Percentiles rank a stretch among this genome's conserved stretches.
Evolutionary conservation across 2,113 vertebrate genomes (phyloP).

Genomic region (Gymnocephalus cernua): DNA sequence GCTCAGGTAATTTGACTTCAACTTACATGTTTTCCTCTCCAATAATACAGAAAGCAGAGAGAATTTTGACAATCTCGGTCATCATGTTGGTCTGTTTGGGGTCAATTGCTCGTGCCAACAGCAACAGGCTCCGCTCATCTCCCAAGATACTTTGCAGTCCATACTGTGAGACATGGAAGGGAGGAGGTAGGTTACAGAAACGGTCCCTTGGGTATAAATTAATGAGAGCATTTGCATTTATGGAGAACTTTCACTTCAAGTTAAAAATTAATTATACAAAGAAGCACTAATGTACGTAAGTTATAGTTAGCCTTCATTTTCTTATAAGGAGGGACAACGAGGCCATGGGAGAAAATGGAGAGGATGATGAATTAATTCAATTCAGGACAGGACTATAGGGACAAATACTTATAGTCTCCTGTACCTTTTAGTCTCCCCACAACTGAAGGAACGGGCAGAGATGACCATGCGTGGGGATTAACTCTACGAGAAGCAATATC

Average conservation of each 20-base stretch:
- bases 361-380: constrained; percentile 81
- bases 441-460: constrained; percentile 48
- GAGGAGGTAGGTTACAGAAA: constrained; percentile 33
- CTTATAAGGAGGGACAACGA: constrained; percentile 75
- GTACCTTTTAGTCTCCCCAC: constrained; percentile 63
- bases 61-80: constrained; percentile 98
- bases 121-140: constrained; percentile 92
- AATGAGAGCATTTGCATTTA: constrained; percentile 72
- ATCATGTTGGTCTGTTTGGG: constrained; percentile 97
- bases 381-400: constrained; percentile 80
- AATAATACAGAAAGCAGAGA: constrained; percentile 96
- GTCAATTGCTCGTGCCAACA: constrained; percentile 94
- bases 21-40: constrained; percentile 97
- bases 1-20: background rate
- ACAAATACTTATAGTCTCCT: constrained; percentile 74
- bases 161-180: constrained; percentile 83
- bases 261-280: constrained; percentile 52
- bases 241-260: constrained; percentile 55
- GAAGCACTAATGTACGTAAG: constrained; percentile 49
- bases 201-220: constrained; percentile 58
- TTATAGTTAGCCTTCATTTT: constrained; percentile 76
- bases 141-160: constrained; percentile 95
- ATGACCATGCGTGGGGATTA: constrained; percentile 72
- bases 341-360: constrained; percentile 71
- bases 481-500: constrained; percentile 69